These are phyloP conservation scores for Halichondria panicea DNA, from an alignment of 37 sponge, comb jelly and placozoan species.

Conservation along the genomic window DNA sequence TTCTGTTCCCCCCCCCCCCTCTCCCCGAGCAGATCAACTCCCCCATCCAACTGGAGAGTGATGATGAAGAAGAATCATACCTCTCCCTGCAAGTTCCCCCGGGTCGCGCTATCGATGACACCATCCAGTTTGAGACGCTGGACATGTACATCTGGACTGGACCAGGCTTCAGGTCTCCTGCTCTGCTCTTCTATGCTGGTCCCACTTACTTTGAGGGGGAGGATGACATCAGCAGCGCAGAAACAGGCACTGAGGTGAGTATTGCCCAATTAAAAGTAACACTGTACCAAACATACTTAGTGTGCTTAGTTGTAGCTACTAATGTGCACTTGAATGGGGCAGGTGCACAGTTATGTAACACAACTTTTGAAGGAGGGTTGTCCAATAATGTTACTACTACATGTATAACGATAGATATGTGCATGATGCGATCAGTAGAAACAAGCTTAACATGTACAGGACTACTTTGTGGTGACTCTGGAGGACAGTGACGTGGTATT, in stretches of 20 bases:
- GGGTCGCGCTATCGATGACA: conserved; percentile 8
- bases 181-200: conserved; percentile 54
- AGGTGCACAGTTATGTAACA: too few relatives aligned
- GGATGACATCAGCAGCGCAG: not conserved
- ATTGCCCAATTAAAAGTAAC: too few relatives aligned
- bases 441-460: too few relatives aligned
- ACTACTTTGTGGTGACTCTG: conserved; percentile 12
- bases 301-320: too few relatives aligned
- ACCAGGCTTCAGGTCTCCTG: not conserved
- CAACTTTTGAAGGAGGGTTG: too few relatives aligned
- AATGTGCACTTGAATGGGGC: too few relatives aligned
- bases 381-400: too few relatives aligned
- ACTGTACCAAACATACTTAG: too few relatives aligned
- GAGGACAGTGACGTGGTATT: not conserved
- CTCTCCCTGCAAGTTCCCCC: conserved; percentile 64
- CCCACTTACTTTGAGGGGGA: conserved; percentile 8
- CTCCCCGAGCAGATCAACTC: conserved; percentile 27
- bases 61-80: conserved; percentile 5
- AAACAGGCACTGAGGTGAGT: too few relatives aligned
- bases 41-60: conserved; percentile 10
- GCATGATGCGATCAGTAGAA: too few relatives aligned
- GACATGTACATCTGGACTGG: conserved; percentile 38
- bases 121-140: conserved; percentile 52
- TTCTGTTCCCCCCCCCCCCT: too few relatives aligned
- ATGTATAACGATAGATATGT: too few relatives aligned